Conservation (phyloP, 2,113 vertebrate genomes). For the Zapus hudsonius region DNA sequence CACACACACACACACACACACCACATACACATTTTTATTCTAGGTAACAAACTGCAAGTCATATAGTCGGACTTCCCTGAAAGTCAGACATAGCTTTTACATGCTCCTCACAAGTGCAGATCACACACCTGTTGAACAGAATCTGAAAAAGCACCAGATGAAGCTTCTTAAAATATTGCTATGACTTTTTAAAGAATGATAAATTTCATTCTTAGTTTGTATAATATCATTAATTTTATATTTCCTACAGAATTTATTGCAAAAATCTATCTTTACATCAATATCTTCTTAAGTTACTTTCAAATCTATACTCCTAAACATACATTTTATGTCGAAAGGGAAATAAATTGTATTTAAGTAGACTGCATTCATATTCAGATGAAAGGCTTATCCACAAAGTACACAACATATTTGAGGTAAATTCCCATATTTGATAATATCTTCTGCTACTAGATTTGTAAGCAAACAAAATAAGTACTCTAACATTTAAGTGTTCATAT, state of each 20-base stretch:
- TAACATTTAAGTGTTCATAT: background rate
- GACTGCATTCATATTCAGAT: background rate
- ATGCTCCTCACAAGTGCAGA: background rate
- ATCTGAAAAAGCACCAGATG: background rate
- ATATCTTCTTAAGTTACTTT: constrained; percentile 11
- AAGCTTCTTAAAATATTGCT: constrained; percentile 12
- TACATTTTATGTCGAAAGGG: constrained; percentile 22
- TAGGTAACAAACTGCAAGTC: constrained; percentile 51
- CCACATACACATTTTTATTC: constrained; percentile 51
- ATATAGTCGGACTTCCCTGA: constrained; percentile 19
- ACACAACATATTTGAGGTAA: constrained; percentile 5
- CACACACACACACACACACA: too few relatives aligned
- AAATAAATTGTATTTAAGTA: constrained; percentile 2
- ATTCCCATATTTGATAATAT: constrained; percentile 27
- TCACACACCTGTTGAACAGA: constrained; percentile 77
- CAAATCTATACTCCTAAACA: constrained; percentile 26
- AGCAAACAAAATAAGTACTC: constrained; percentile 26
- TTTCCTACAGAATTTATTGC: constrained; percentile 20
- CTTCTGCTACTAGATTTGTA: background rate
- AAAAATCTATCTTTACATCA: constrained; percentile 14
- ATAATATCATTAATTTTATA: background rate
- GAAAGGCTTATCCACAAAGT: background rate
- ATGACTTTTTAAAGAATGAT: background rate
- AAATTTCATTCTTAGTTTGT: background rate
- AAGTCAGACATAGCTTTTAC: constrained; percentile 21